Conservation (phyloP, 2,888 invertebrate genomes). For the Drosophila stalkeri region DNA sequence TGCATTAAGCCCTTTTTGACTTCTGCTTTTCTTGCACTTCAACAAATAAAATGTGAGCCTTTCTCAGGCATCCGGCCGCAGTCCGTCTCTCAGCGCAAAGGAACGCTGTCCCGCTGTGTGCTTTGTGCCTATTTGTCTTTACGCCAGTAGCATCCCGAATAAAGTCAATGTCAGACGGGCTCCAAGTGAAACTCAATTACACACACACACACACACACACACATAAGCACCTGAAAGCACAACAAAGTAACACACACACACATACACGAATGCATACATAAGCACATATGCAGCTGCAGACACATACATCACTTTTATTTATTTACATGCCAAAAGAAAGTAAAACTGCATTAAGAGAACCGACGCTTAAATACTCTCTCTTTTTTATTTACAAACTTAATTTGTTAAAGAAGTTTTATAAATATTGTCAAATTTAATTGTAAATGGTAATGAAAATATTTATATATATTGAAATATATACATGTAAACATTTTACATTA, state of each 20-base stretch:
- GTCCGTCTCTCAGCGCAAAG: background rate
- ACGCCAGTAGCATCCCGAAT: slow-evolving; percentile 56
- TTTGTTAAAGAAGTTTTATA: no score
- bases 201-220: slow-evolving; percentile 43
- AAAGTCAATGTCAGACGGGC: slow-evolving; percentile 71
- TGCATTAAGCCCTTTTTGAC: slow-evolving; percentile 70
- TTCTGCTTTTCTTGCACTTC: slow-evolving; percentile 67
- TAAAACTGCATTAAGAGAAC: background rate
- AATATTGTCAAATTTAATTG: no score
- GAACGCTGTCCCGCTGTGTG: slow-evolving; percentile 21
- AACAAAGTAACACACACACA: slow-evolving; percentile 31
- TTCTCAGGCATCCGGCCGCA: slow-evolving; percentile 35
- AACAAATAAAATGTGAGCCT: slow-evolving; percentile 61
- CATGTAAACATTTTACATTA: no score
- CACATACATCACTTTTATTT: slow-evolving; percentile 70
- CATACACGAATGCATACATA: slow-evolving; percentile 24
- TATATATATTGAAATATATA: no score
- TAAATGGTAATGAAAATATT: no score
- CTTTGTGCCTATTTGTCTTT: slow-evolving; percentile 62
- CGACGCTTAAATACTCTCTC: slow-evolving; percentile 24
- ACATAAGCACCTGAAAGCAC: slow-evolving; percentile 31
- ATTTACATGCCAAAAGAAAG: slow-evolving; percentile 53
- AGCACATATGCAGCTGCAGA: slow-evolving; percentile 33
- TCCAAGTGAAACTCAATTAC: slow-evolving; percentile 73
- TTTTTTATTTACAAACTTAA: no score